Conservation (phyloP, 1,140 invertebrate genomes). For the Phymastichus coffea region DNA sequence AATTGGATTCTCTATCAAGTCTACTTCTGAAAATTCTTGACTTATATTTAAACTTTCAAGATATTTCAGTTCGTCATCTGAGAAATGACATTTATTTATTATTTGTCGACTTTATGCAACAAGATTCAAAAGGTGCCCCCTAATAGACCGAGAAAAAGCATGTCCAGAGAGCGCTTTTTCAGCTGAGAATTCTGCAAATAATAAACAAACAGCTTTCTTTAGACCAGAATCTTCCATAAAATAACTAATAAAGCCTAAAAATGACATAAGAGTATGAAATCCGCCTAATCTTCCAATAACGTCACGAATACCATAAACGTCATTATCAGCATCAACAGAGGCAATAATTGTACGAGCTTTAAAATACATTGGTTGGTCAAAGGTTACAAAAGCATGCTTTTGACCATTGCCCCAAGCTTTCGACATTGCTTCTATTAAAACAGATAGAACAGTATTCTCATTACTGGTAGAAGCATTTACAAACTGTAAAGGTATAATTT, state of each 20-base stretch:
- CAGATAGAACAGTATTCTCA: too few relatives aligned
- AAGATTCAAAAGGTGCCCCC: neutral
- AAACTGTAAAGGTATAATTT: too few relatives aligned
- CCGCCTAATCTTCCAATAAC: too few relatives aligned
- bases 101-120: neutral
- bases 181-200: neutral
- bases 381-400: neutral
- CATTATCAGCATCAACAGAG: neutral
- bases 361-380: neutral
- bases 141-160: neutral
- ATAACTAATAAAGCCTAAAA: too few relatives aligned
- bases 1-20: neutral
- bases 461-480: too few relatives aligned
- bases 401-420: too few relatives aligned
- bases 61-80: neutral
- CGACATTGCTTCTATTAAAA: too few relatives aligned
- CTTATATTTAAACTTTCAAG: neutral
- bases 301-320: too few relatives aligned
- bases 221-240: too few relatives aligned
- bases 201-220: neutral
- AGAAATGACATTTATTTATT: neutral
- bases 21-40: neutral
- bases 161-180: neutral
- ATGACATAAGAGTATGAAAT: too few relatives aligned
- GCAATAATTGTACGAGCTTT: neutral